These are phyloP conservation scores for Loxodonta africana DNA, from an alignment of 2,113 vertebrate species.

Conservation along the genomic window DNA sequence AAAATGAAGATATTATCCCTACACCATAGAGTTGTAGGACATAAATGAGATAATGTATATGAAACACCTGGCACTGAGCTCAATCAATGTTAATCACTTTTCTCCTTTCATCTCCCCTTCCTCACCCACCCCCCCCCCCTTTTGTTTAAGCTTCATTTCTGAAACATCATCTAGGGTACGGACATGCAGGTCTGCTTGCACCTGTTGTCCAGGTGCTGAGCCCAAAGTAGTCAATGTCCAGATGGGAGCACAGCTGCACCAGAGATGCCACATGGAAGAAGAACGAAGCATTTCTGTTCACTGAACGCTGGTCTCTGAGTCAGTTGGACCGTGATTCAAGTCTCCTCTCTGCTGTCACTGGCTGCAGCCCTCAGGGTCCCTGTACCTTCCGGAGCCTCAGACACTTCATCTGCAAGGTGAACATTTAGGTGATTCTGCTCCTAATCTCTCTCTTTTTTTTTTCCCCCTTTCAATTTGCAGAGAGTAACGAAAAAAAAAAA, in stretches of 20 bases:
- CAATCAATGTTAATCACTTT: neutral
- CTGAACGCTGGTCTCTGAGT: neutral
- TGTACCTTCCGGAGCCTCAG: neutral
- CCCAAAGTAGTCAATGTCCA: neutral
- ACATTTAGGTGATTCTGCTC: neutral
- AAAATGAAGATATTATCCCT: neutral
- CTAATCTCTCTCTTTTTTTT: neutral
- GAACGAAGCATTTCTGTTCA: neutral
- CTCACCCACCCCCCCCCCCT: neutral
- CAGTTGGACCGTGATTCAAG: neutral
- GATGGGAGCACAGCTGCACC: neutral
- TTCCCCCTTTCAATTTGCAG: neutral
- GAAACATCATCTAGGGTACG: neutral
- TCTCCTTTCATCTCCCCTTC: neutral
- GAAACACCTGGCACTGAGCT: neutral
- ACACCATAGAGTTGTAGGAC: neutral
- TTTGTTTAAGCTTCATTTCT: neutral
- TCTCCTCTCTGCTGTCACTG: neutral
- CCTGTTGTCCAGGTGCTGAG: neutral
- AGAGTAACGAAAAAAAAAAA: neutral
- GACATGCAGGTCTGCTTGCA: neutral
- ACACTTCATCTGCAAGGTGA: neutral
- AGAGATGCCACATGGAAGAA: rapidly evolving
- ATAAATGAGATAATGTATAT: neutral
- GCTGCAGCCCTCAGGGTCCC: neutral